A percentile compares a stretch with the other conserved stretches of the same genome.
Conservation (phyloP, 2,113 vertebrate genomes). For the Picathartes gymnocephalus region DNA sequence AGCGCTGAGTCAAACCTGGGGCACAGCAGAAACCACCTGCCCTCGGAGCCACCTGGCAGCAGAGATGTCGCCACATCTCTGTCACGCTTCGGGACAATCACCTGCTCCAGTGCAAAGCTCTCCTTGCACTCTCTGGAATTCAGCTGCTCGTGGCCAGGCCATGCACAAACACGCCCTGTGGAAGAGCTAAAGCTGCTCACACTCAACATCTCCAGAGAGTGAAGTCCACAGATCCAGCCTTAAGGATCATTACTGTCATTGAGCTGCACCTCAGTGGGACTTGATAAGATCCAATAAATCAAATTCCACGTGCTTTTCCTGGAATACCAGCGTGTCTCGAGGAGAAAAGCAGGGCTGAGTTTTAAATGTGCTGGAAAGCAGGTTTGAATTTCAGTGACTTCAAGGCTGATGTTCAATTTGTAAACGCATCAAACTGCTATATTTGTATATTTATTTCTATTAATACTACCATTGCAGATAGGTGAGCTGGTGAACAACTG, state of each 20-base stretch:
- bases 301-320: neutral
- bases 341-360: neutral
- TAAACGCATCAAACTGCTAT: neutral
- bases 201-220: rapidly evolving
- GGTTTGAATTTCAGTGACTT: neutral
- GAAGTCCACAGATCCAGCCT: too few relatives aligned
- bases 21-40: neutral
- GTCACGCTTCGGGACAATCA: neutral
- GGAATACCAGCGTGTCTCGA: neutral
- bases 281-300: neutral
- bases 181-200: neutral
- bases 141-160: neutral
- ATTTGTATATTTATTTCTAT: neutral
- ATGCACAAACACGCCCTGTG: rapidly evolving
- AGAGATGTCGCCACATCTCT: rapidly evolving
- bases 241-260: neutral
- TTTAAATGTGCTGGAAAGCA: neutral
- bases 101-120: rapidly evolving
- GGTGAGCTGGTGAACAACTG: neutral
- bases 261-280: neutral
- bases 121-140: neutral
- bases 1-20: neutral
- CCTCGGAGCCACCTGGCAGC: neutral
- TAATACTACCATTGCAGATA: neutral
- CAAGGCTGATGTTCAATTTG: neutral